A percentile compares a stretch with the other conserved stretches of the same genome.
Evolutionary conservation across 2,113 vertebrate genomes (phyloP).

Genomic region (Monarcha castaneiventris): DNA sequence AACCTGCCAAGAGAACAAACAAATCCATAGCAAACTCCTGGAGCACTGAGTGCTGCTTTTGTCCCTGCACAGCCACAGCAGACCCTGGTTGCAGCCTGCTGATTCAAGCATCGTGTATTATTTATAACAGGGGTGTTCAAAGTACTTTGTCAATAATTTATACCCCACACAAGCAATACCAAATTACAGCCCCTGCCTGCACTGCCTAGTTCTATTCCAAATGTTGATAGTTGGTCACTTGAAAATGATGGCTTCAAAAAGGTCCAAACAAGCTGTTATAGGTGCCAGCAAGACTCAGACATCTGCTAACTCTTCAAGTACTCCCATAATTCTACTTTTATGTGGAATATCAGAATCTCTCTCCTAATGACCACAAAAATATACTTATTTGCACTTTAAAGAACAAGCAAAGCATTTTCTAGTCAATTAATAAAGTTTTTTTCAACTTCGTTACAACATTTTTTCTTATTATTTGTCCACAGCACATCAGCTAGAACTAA

Average conservation of each 20-base stretch:
- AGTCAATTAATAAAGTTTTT: neutral
- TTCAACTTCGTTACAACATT: neutral
- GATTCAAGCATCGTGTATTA: neutral
- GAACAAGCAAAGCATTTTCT: neutral
- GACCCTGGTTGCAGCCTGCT: neutral
- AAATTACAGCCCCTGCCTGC: neutral
- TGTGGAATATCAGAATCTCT: neutral
- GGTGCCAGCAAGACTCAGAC: neutral
- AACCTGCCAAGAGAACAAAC: conserved; percentile 61
- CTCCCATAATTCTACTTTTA: neutral
- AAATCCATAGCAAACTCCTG: neutral
- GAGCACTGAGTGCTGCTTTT: neutral
- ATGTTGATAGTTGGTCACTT: neutral
- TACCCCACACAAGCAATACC: neutral
- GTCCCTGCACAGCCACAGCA: neutral
- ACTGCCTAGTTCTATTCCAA: neutral
- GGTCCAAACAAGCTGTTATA: neutral
- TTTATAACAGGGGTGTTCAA: neutral
- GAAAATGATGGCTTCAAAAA: neutral
- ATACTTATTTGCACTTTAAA: neutral
- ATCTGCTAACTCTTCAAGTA: neutral
- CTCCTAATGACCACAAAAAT: neutral
- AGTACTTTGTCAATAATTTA: neutral
- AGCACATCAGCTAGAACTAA: neutral
- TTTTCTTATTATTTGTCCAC: neutral